Evolutionary conservation across 2,797 vertebrate genomes (phyloP).

Genomic region (Oryzias sinensis): DNA sequence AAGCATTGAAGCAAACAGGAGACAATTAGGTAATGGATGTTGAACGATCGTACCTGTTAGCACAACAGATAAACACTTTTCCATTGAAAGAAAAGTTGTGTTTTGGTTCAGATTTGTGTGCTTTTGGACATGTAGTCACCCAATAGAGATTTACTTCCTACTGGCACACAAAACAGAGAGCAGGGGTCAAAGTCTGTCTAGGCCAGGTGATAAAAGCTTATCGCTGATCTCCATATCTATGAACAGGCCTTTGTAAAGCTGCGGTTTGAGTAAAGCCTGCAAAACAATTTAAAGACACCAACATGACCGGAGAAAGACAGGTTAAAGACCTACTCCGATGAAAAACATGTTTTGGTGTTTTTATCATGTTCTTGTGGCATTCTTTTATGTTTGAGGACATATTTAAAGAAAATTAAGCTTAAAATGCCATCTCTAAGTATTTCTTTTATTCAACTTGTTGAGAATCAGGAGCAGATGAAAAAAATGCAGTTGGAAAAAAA

Average conservation of each 20-base stretch:
- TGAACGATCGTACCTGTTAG: background rate
- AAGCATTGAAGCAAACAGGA: conserved; percentile 20
- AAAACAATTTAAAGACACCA: no score
- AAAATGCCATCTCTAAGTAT: no score
- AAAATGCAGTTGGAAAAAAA: no score
- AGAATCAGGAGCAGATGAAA: no score
- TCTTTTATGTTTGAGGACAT: no score
- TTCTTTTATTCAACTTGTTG: no score
- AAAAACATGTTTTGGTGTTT: no score
- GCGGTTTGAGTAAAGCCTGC: no score
- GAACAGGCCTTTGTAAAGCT: conserved; percentile 20
- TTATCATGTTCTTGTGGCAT: no score
- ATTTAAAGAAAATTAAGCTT: no score
- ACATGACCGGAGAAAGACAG: no score
- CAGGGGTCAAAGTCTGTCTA: conserved; percentile 61
- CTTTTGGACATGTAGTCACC: background rate
- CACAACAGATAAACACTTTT: conserved; percentile 10
- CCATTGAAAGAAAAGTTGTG: conserved; percentile 2
- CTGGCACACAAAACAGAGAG: conserved; percentile 14
- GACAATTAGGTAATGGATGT: background rate
- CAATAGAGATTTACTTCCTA: background rate
- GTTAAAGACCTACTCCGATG: no score
- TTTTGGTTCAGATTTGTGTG: background rate
- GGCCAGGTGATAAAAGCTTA: conserved; percentile 46
- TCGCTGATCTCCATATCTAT: conserved; percentile 41